These are phyloP conservation scores for Acipenser transmontanus DNA, from an alignment of 2,797 vertebrate genomes.

Conservation along the genomic window DNA sequence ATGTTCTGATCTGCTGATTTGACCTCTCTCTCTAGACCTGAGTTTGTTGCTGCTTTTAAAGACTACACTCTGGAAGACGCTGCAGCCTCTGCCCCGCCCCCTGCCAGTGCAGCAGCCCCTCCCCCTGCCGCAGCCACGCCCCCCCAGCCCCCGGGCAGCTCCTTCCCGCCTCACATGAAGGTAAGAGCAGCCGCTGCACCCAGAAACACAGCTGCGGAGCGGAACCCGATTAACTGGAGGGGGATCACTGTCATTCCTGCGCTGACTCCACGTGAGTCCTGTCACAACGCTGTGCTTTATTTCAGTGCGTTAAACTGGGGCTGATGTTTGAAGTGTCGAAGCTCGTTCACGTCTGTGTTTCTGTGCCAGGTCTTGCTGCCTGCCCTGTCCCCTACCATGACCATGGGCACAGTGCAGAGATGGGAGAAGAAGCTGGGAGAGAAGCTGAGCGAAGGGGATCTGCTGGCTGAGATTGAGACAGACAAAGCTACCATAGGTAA, in stretches of 20 bases:
- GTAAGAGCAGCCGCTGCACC: constrained; percentile 38
- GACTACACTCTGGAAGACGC: constrained; percentile 72
- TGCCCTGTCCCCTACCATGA: constrained; percentile 96
- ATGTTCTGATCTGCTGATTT: neutral
- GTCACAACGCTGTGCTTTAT: too few relatives aligned
- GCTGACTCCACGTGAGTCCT: too few relatives aligned
- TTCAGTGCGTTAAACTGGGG: too few relatives aligned
- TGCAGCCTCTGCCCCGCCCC: constrained; percentile 44
- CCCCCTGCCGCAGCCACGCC: constrained; percentile 37
- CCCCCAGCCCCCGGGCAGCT: constrained; percentile 75
- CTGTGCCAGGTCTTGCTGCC: constrained; percentile 74
- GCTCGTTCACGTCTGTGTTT: neutral
- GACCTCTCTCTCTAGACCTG: constrained; percentile 56
- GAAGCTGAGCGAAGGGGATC: constrained; percentile 87
- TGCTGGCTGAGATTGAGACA: constrained; percentile 95
- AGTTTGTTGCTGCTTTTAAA: constrained; percentile 80
- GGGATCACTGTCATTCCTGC: too few relatives aligned
- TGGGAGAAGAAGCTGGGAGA: constrained; percentile 99
- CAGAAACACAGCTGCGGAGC: too few relatives aligned
- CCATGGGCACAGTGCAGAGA: constrained; percentile 93
- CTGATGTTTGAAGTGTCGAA: neutral
- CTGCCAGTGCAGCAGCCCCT: constrained; percentile 44
- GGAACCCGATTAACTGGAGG: too few relatives aligned
- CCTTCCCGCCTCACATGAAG: constrained; percentile 85
- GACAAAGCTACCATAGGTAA: constrained; percentile 96